Evolutionary conservation across 2,113 vertebrate species (phyloP).

Genomic region (Panthera leo): DNA sequence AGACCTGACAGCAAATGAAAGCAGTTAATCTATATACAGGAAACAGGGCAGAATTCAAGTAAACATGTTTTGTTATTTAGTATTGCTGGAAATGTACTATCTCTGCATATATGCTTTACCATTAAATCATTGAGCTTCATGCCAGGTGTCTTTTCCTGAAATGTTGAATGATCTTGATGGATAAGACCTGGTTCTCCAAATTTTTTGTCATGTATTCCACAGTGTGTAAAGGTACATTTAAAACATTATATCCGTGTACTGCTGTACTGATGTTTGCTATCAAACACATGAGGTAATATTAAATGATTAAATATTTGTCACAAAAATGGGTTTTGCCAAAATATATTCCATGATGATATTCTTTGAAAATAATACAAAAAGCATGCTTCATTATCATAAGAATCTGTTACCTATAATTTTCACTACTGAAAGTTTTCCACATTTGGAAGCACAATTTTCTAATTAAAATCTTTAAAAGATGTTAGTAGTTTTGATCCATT

Average conservation of each 20-base stretch:
- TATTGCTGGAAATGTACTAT: not conserved
- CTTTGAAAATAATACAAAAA: constrained; percentile 32
- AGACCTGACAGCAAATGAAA: not conserved
- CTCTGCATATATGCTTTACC: not conserved
- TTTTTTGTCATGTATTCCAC: not conserved
- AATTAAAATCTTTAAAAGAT: constrained; percentile 4
- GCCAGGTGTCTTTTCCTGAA: not conserved
- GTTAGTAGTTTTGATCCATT: not conserved
- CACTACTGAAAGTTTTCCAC: not conserved
- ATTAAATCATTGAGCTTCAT: not conserved
- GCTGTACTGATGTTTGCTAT: not conserved
- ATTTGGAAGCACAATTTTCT: constrained; percentile 22
- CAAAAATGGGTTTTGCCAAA: not conserved
- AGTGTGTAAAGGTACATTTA: not conserved
- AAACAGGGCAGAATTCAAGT: not conserved
- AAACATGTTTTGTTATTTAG: not conserved
- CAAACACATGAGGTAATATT: not conserved
- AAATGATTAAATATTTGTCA: not conserved
- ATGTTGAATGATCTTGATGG: not conserved
- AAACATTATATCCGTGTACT: not conserved
- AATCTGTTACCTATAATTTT: not conserved
- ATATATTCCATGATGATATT: not conserved
- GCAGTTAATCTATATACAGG: not conserved
- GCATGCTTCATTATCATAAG: not conserved
- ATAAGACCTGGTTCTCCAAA: not conserved